phyloP scores from a whole-genome alignment of 2,113 vertebrate species.

The Tichodroma muraria region DNA sequence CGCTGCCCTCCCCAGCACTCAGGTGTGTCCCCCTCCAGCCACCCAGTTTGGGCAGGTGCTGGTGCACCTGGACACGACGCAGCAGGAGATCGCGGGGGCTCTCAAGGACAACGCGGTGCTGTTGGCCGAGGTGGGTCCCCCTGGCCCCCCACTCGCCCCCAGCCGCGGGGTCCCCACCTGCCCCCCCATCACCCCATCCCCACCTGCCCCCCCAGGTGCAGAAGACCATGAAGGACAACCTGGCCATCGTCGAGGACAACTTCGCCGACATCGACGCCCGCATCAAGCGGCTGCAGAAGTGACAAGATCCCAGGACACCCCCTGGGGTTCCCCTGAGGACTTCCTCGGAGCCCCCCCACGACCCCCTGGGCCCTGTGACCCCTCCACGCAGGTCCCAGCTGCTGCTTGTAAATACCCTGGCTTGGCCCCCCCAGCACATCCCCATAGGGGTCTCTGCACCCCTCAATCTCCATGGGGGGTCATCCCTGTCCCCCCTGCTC shows the following conservation, averaged over 20 bases:
- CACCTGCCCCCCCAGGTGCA: background rate
- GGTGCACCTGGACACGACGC: background rate
- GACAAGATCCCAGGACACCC: background rate
- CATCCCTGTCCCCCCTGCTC: background rate
- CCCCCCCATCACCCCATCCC: background rate
- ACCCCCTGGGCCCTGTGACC: background rate
- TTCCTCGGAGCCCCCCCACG: background rate
- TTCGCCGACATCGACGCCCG: background rate
- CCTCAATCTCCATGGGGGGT: too few species aligned
- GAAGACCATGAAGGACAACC: background rate
- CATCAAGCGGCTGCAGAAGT: background rate
- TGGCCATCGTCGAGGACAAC: background rate
- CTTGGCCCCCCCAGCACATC: background rate
- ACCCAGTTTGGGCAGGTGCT: background rate
- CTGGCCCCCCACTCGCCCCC: background rate
- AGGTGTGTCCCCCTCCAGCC: background rate
- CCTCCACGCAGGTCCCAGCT: background rate
- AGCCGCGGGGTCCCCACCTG: background rate
- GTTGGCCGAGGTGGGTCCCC: background rate
- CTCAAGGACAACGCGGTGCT: background rate
- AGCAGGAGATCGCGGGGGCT: background rate
- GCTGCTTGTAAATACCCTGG: background rate
- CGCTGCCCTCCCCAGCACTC: background rate
- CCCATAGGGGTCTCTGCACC: background rate
- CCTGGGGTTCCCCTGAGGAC: background rate